Conservation (phyloP, 1,140 invertebrate genomes). For the Popillia japonica region DNA sequence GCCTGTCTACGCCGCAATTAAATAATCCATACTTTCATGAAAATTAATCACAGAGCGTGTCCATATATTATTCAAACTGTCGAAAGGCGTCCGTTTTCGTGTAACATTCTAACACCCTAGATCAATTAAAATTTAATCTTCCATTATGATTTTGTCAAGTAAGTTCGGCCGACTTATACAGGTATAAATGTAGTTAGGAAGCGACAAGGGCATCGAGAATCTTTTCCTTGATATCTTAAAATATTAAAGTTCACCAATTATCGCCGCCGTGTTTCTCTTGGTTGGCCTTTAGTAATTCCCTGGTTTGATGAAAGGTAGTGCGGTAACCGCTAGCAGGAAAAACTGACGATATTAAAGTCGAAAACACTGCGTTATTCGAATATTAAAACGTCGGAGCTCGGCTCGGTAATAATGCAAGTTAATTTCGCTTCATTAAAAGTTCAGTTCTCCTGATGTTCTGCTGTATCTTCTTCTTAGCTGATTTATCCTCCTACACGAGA, state of each 20-base stretch:
- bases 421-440: constrained; percentile 34
- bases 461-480: constrained; percentile 2
- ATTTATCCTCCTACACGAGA: background rate
- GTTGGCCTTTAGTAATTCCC: background rate
- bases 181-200: background rate
- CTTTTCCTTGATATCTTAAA: background rate
- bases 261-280: background rate
- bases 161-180: background rate
- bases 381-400: background rate
- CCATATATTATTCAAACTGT: background rate
- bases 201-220: background rate
- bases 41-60: background rate
- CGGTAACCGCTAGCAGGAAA: background rate
- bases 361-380: constrained; percentile 11
- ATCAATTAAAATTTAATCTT: constrained; percentile 31
- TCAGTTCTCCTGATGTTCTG: constrained; percentile 1
- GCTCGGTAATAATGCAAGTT: constrained; percentile 25
- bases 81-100: background rate
- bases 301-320: constrained; percentile 8
- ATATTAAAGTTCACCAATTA: constrained; percentile 13
- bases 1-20: background rate
- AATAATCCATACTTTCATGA: background rate
- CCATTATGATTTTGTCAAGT: constrained; percentile 15
- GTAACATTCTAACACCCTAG: background rate
- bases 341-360: background rate